Conservation (phyloP, 2,797 vertebrate species). For the Urocyon cinereoargenteus region DNA sequence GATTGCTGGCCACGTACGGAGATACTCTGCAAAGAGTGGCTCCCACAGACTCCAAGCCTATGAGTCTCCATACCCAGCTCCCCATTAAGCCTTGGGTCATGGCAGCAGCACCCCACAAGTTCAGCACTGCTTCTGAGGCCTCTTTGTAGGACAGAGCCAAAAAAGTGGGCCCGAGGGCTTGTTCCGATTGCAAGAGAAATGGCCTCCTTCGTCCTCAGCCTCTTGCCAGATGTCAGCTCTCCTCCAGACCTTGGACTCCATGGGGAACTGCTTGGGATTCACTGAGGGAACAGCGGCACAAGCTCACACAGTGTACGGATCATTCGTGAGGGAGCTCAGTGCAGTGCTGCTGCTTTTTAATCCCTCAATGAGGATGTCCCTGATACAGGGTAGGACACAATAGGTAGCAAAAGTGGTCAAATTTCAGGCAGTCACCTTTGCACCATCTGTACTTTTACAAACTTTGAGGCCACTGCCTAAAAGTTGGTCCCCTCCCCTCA, state of each 20-base stretch:
- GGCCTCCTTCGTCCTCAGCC: neutral
- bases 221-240: neutral
- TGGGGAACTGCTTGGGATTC: neutral
- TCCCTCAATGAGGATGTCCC: neutral
- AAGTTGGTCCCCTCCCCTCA: neutral
- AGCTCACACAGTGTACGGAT: no score
- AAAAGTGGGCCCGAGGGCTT: neutral
- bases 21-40: neutral
- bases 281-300: neutral
- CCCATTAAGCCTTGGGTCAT: neutral
- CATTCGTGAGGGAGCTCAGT: neutral
- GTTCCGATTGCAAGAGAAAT: neutral
- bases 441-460: neutral
- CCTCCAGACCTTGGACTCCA: neutral
- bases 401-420: neutral
- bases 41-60: neutral
- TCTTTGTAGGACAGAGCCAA: neutral
- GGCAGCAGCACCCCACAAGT: neutral
- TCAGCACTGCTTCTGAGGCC: neutral
- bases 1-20: neutral
- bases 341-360: neutral
- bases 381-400: neutral
- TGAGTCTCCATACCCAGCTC: neutral
- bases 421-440: neutral
- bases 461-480: neutral